Evolutionary conservation across 2,113 vertebrate species (phyloP), one percentile per base, ranked within the genome.

Genomic region (Alligator sinensis): DNA sequence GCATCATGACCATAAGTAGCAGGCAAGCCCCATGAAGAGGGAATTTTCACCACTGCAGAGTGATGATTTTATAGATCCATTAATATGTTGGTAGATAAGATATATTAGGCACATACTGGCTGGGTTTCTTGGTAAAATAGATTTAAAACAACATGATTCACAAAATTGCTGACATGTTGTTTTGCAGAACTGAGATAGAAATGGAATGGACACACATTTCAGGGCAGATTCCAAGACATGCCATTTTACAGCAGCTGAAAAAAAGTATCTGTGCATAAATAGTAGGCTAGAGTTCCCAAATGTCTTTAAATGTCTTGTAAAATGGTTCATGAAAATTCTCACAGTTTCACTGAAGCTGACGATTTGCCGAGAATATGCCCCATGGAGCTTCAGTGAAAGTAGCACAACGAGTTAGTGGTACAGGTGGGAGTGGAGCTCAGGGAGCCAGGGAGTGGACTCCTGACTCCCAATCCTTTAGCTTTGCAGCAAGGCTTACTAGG

Each of bases 171-270:
- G 83, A 91, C 72, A 64, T 68, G 21, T 84, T 34, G 27, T 82
- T 86, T 10, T 2, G 55, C 55, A 30, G 81, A 70, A 9, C 47
- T 0, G 0, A 10, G 64, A 77, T 82, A 90, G 70, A 59, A 81
- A 58, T 5, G 17, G 68, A 61, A 78, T 22, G 1, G 6, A 6
- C 2, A 16, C 21, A 11, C n/a, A 11, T 0, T 0, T 28, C 5
- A 1, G 34, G 19, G 79, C 81, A 63, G 30, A 12, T 12, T 83
- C 55, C 14, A 72, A 11, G 30, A 30, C 38, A 72, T 38, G 6
- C 34, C 10, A 27, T 80, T 0, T 38, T 1, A 3, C 18, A 34
- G 75, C 0, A 0, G 21, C 59, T 17, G 72, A 66, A 75, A 84
- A 66, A 13, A 78, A 80, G 5, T 54, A 18, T 30, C 27, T 1